phyloP scores from a whole-genome alignment of 2,113 vertebrate genomes.

The Trogon surrucura region DNA sequence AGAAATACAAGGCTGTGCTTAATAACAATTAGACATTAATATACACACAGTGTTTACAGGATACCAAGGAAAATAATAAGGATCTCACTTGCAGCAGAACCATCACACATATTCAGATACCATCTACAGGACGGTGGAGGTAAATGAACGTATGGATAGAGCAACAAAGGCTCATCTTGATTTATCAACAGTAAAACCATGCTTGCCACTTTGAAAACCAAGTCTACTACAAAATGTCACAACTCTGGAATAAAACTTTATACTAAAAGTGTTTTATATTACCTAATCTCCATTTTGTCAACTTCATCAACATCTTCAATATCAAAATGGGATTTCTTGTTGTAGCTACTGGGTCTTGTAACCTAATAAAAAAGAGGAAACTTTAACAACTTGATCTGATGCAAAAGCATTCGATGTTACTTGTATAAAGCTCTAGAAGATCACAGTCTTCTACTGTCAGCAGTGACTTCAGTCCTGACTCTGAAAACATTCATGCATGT shows the following conservation, averaged over 20 bases:
- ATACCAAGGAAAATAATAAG: neutral
- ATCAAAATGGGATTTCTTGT: constrained; percentile 93
- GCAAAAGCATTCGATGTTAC: neutral
- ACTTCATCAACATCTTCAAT: constrained; percentile 96
- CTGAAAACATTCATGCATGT: neutral
- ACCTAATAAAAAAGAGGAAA: constrained; percentile 76
- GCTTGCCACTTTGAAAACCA: neutral
- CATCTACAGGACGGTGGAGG: neutral
- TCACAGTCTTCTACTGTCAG: neutral
- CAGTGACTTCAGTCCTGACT: neutral
- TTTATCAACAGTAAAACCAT: neutral
- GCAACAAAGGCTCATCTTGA: neutral
- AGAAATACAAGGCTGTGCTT: neutral
- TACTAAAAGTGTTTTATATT: neutral
- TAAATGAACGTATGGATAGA: neutral
- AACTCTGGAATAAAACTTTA: neutral
- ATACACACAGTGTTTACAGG: neutral
- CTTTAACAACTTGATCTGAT: neutral
- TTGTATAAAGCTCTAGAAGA: neutral
- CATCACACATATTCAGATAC: neutral
- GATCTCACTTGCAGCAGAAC: neutral
- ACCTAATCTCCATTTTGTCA: constrained; percentile 97
- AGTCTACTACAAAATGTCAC: neutral
- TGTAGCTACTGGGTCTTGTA: constrained; percentile 93
- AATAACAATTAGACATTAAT: neutral